Base-by-base conservation (phyloP, 2,797 vertebrate genomes). In the Alexandromys oeconomus region DNA sequence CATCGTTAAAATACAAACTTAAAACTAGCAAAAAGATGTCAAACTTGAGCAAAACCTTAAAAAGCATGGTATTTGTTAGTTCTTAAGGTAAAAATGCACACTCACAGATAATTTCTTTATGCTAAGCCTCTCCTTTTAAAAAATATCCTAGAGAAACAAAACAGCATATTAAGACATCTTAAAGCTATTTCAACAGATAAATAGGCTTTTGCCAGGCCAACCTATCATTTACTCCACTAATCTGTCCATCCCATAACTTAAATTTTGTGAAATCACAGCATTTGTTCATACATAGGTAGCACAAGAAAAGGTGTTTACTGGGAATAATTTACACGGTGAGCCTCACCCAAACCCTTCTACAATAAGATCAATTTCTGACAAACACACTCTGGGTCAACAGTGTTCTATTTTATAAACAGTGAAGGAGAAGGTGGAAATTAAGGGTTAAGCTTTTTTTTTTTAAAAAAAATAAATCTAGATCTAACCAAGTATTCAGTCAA, bases 1-100 rank as follows among this genome's bases (percentile, higher is more conserved):
- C 79, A 96, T 77, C 97, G 80, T 94, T 98, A 94, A 98, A 98
- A 92, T 89, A 98, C 93, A 98, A 98, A 98, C 96, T 95, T 87
- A 98, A 97, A 97, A 90, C 76, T 91, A 96, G 51, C 82, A 98
- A 91, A 96, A 98, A 97, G 91, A 96, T 95, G 65, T 61, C 79
- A 59, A 96, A 95, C 87, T 97, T 95, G 12, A 96, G 59, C 76
- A 31, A 87, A 8, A 54, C 96, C 87, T 96, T 69, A 2, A 87
- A 87, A 97, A 93, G 31, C 93, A 65, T 69, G 81, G 23, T 95
- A 90, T 77, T 61, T 95, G 29, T 59, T 71, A 95, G 73, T 31
- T 48, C 78, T 63, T 92, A 37, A 63, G 87, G 94, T 86, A 98
- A 96, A 97, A 37, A 85, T 1, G 91, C 1, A 87, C 2, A 87